Evolutionary conservation across 2,888 invertebrate genomes (phyloP).

Genomic region (Myathropa florea): DNA sequence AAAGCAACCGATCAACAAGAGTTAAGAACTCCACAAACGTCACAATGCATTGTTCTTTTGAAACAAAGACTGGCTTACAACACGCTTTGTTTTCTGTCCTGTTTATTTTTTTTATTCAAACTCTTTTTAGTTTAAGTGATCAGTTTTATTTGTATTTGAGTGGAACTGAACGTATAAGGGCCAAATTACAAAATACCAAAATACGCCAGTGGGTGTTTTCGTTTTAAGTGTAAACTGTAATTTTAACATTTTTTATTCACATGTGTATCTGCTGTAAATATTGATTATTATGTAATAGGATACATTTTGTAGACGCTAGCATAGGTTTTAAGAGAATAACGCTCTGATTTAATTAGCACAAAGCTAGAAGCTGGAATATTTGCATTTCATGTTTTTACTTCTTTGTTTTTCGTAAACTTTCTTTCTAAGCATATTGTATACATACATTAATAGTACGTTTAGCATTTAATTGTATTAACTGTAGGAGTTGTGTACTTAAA

Average conservation of each 20-base stretch:
- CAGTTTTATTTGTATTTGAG: slow-evolving; percentile 21
- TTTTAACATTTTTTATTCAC: slow-evolving; percentile 22
- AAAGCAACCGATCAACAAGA: slow-evolving; percentile 64
- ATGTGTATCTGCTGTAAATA: slow-evolving; percentile 60
- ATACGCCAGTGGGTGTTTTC: slow-evolving; percentile 28
- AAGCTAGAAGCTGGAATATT: slow-evolving; percentile 51
- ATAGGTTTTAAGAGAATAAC: slow-evolving; percentile 38
- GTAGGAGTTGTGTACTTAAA: slow-evolving; percentile 66
- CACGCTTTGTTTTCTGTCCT: slow-evolving; percentile 47
- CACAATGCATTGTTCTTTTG: slow-evolving; percentile 2
- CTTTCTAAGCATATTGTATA: slow-evolving; percentile 52
- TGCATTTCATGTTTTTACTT: slow-evolving; percentile 51
- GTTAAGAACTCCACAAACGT: slow-evolving; percentile 30
- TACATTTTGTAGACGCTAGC: slow-evolving; percentile 39
- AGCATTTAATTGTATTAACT: slow-evolving; percentile 59
- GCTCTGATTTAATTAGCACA: slow-evolving; percentile 57
- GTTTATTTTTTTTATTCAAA: slow-evolving; percentile 14
- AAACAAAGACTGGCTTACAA: slow-evolving; percentile 63
- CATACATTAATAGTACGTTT: slow-evolving; percentile 50
- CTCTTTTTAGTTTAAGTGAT: not conserved
- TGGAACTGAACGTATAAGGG: slow-evolving; percentile 17
- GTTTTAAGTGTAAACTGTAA: slow-evolving; percentile 39
- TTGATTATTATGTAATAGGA: slow-evolving; percentile 33
- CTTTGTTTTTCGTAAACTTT: not conserved
- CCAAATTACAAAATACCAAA: slow-evolving; percentile 45